phyloP scores from a whole-genome alignment of 1,140 invertebrate genomes.

The Hylaeus volcanicus region DNA sequence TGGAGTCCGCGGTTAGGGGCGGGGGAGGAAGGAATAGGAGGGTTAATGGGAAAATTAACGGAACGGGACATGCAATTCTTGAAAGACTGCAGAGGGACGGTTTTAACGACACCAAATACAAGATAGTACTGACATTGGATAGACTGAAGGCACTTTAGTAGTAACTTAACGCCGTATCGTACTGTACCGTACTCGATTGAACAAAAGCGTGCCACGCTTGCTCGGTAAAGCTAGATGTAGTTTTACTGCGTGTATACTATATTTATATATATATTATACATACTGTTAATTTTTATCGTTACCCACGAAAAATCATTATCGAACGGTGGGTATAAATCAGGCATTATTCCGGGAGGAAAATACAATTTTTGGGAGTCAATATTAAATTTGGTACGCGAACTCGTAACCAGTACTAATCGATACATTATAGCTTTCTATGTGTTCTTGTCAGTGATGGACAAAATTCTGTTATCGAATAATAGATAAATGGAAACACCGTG shows the following conservation, averaged over 20 bases:
- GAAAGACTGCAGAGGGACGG: slow-evolving; percentile 80
- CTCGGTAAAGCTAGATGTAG: slow-evolving; percentile 15
- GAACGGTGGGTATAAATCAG: neutral
- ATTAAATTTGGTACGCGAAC: slow-evolving; percentile 7
- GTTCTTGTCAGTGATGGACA: neutral
- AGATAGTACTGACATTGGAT: slow-evolving; percentile 82
- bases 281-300: slow-evolving; percentile 18
- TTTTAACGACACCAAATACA: slow-evolving; percentile 82
- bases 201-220: slow-evolving; percentile 24
- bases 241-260: slow-evolving; percentile 24
- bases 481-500: too few species aligned
- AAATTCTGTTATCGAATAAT: too few species aligned
- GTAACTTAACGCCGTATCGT: slow-evolving; percentile 79
- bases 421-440: neutral
- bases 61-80: slow-evolving; percentile 72
- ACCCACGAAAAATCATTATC: neutral
- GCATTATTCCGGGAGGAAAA: neutral
- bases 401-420: neutral
- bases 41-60: slow-evolving; percentile 29
- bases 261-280: slow-evolving; percentile 42
- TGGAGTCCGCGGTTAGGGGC: slow-evolving; percentile 35
- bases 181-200: slow-evolving; percentile 68
- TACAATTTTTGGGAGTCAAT: neutral
- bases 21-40: slow-evolving; percentile 6
- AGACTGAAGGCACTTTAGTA: slow-evolving; percentile 81